Conservation (phyloP, 2,797 vertebrate species). For the Enteromius fasciolatus region DNA sequence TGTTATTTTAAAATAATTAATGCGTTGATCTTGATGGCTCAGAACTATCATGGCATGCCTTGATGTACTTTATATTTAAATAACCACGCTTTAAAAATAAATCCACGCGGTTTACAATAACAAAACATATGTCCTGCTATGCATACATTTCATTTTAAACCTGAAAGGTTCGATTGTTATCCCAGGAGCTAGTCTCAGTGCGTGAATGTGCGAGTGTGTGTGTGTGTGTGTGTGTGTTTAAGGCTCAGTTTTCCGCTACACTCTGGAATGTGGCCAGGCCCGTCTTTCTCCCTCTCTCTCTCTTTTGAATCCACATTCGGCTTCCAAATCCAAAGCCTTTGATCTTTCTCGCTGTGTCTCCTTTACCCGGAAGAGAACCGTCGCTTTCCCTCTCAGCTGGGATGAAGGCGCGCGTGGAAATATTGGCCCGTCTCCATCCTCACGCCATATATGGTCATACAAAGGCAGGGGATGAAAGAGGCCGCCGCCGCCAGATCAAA, state of each 20-base stretch:
- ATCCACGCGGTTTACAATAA: constrained; percentile 31
- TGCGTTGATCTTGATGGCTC: constrained; percentile 8
- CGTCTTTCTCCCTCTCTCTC: constrained; percentile 54
- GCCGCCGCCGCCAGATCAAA: constrained; percentile 95
- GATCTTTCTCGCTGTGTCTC: constrained; percentile 89
- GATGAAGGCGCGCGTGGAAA: constrained; percentile 97
- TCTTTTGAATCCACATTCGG: constrained; percentile 84
- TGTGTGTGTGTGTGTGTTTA: constrained; percentile 61
- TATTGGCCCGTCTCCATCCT: constrained; percentile 90
- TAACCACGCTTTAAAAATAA: constrained; percentile 34
- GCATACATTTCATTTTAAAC: constrained; percentile 18
- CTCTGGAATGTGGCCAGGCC: constrained; percentile 88
- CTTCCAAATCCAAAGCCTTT: constrained; percentile 93
- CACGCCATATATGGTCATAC: constrained; percentile 98
- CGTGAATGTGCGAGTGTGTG: constrained; percentile 50
- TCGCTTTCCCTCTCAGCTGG: constrained; percentile 91
- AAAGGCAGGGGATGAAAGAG: constrained; percentile 92
- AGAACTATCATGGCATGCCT: background rate
- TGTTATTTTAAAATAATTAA: constrained; percentile 32
- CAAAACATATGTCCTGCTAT: constrained; percentile 23
- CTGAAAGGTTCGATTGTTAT: constrained; percentile 42
- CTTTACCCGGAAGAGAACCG: constrained; percentile 97
- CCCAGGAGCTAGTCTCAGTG: constrained; percentile 3
- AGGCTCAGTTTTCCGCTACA: constrained; percentile 79
- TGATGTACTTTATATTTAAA: constrained; percentile 23